Conservation (phyloP, 2,113 vertebrate species). For the Peucedramus taeniatus region DNA sequence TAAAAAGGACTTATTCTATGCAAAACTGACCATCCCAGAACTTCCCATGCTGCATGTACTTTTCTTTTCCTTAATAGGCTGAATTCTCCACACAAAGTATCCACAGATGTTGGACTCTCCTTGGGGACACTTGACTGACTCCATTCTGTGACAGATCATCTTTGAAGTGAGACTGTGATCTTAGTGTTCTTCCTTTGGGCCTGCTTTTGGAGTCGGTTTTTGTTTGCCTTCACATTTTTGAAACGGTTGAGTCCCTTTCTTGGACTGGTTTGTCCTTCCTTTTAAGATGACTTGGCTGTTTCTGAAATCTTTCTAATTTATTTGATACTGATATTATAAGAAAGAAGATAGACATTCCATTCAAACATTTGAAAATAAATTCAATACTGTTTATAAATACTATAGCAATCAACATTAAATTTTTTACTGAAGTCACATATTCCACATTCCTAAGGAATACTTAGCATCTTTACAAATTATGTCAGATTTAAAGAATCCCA, state of each 20-base stretch:
- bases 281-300: not conserved
- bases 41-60: not conserved
- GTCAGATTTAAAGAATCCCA: not conserved
- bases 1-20: not conserved
- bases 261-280: not conserved
- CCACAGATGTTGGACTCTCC: not conserved
- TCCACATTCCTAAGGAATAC: not conserved
- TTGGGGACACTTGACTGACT: not conserved
- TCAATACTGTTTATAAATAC: not conserved
- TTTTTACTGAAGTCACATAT: not conserved
- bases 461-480: not conserved
- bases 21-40: not conserved
- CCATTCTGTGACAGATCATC: not conserved
- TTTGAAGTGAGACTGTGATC: not conserved
- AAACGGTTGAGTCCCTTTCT: not conserved
- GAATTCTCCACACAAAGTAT: not conserved
- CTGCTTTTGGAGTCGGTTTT: fast-evolving
- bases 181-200: not conserved
- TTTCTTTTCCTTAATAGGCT: not conserved
- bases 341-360: not conserved
- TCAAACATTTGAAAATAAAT: not conserved
- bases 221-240: not conserved
- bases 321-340: not conserved
- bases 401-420: not conserved
- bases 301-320: not conserved